Evolutionary conservation across 2,797 vertebrate genomes (phyloP).

Genomic region (Catamblyrhynchus diadema): DNA sequence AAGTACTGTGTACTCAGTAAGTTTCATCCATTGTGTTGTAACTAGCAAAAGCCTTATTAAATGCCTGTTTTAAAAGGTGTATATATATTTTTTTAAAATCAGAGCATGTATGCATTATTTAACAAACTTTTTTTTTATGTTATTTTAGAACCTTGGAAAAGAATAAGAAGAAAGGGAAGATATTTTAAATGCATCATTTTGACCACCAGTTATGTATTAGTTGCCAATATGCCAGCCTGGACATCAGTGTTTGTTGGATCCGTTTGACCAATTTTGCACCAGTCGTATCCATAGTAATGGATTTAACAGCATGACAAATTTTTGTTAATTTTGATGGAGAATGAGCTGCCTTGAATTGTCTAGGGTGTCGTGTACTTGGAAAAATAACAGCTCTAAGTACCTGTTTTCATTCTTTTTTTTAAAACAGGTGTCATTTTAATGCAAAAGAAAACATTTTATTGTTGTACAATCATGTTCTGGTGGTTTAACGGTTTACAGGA

Average conservation of each 20-base stretch:
- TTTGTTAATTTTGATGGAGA: slow-evolving; percentile 80
- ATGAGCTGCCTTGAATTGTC: slow-evolving; percentile 81
- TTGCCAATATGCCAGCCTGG: slow-evolving; percentile 91
- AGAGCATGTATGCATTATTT: neutral
- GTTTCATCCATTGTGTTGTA: neutral
- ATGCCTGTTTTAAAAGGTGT: neutral
- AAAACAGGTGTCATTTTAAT: slow-evolving; percentile 80
- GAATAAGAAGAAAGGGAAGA: slow-evolving; percentile 99
- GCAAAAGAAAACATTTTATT: slow-evolving; percentile 78
- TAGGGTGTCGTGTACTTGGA: slow-evolving; percentile 85
- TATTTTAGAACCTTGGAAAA: slow-evolving; percentile 94
- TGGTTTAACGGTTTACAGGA: slow-evolving; percentile 83
- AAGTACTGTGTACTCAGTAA: neutral
- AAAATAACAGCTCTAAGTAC: slow-evolving; percentile 85
- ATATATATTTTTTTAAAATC: fast-evolving
- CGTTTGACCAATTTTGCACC: slow-evolving; percentile 81
- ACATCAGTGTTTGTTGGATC: slow-evolving; percentile 85
- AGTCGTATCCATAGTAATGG: slow-evolving; percentile 81
- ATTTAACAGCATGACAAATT: slow-evolving; percentile 84
- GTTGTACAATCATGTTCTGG: slow-evolving; percentile 89
- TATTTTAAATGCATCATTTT: slow-evolving; percentile 86
- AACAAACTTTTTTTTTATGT: neutral
- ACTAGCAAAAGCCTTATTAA: neutral
- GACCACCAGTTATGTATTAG: slow-evolving; percentile 81
- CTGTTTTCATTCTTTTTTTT: slow-evolving; percentile 46